Base-by-base conservation (phyloP, 2,888 invertebrate genomes). In the Noctua fimbriata region DNA sequence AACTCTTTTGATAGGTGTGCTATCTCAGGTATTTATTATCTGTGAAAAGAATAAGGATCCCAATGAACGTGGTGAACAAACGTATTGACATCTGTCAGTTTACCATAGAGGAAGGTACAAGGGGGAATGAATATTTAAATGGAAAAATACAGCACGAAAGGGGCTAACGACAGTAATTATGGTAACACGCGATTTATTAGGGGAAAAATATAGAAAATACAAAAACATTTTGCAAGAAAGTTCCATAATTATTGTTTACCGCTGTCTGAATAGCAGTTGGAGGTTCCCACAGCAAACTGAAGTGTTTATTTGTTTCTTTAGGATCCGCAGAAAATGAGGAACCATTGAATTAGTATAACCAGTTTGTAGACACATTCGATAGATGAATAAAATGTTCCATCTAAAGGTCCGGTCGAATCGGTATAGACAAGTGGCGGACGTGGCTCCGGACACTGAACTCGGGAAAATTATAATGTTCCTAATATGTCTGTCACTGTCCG, bases 61-160 rank as follows among this genome's bases (percentile, higher is more conserved):
- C 66, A 66, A 66, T 66, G 36, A 41, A n/a, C 36, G 41, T 66
- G 21, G 55, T 41, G 18, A 58, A n/a, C 36, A 21, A 72, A 71
- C 71, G n/a, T 49, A n/a, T 36, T 41, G n/a, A 69, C n/a, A 49
- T 36, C 21, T 69, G 49, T 69, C 24, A 36, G 24, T 36, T 49
- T 69, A 60, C n/a, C 41, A 16, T 47, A 3, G 12, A 70, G 28
- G 14, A 18, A n/a, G 24, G 21, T 58, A n/a, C 55, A 60, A 28
- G 7, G 28, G 24, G 32, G 21, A 32, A 36, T 44, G 2, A n/a
- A 60, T 44, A 58, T 47, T 58, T 18, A 12, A 60, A 47, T 47
- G 5, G 21, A 36, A 47, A 76, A 47, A 32, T 47, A 76, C 18
- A 7, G 6, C 32, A 32, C 18, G 44, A 24, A 73, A 76, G 12